These are phyloP conservation scores for Eristalis tenax DNA, from an alignment of 2,888 invertebrate species.

Conservation along the genomic window DNA sequence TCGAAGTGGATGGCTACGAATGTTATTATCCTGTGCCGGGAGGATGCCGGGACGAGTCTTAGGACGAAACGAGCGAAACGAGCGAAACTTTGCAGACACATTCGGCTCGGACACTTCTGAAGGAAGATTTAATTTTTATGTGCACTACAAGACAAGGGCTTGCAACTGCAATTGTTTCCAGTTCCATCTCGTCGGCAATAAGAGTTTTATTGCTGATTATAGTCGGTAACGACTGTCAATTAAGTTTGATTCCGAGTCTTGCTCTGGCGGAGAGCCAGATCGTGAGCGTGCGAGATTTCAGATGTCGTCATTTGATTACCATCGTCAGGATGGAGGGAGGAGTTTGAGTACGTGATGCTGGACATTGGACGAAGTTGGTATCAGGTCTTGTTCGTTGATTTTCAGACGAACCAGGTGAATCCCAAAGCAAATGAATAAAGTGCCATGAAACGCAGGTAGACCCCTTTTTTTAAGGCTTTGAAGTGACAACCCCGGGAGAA, in stretches of 20 bases:
- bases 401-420: too few relatives aligned
- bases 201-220: slow-evolving; percentile 18
- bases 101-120: slow-evolving; percentile 65
- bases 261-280: background rate
- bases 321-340: background rate
- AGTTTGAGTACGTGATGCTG: background rate
- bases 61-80: slow-evolving; percentile 48
- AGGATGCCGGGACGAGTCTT: slow-evolving; percentile 27
- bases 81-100: slow-evolving; percentile 69
- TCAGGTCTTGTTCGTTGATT: background rate
- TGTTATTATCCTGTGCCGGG: slow-evolving; percentile 53
- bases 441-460: too few relatives aligned
- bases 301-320: background rate
- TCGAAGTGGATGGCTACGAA: slow-evolving; percentile 29
- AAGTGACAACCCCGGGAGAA: too few relatives aligned
- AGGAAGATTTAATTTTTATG: slow-evolving; percentile 64
- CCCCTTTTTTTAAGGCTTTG: too few relatives aligned
- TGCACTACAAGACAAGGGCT: slow-evolving; percentile 28
- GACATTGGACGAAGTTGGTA: background rate
- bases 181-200: slow-evolving; percentile 18
- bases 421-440: too few relatives aligned
- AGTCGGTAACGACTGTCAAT: slow-evolving; percentile 6
- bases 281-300: background rate
- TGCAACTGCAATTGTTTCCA: slow-evolving; percentile 40
- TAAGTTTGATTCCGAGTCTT: background rate